These are phyloP conservation scores for Spodoptera picta DNA, from an alignment of 2,888 invertebrate genomes.

Conservation along the genomic window DNA sequence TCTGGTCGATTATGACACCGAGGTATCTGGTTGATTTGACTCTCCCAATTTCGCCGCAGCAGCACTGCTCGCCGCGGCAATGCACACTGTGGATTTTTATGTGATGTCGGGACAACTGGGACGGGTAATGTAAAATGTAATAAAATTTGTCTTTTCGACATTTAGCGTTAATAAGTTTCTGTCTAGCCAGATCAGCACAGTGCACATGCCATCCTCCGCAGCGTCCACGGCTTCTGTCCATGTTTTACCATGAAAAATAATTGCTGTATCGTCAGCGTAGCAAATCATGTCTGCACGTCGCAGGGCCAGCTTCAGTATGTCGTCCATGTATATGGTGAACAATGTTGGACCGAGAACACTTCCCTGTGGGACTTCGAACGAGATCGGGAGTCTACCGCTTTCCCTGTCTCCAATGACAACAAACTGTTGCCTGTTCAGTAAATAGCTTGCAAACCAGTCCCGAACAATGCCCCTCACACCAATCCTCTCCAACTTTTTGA, in stretches of 20 bases:
- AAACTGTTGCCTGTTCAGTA: background rate
- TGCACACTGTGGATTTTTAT: no score
- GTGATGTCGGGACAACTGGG: no score
- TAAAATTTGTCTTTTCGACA: background rate
- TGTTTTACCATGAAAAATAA: background rate
- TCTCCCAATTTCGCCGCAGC: no score
- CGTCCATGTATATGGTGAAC: background rate
- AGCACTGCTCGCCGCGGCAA: no score
- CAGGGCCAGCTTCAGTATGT: background rate
- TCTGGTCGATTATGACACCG: no score
- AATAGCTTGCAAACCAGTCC: background rate
- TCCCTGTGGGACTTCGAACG: background rate
- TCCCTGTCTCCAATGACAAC: background rate
- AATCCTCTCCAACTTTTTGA: no score
- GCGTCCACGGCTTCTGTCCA: background rate
- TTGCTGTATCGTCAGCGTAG: conserved; percentile 1
- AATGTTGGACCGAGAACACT: background rate
- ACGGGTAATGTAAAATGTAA: no score
- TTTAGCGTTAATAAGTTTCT: background rate
- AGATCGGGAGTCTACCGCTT: background rate
- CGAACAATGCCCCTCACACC: background rate
- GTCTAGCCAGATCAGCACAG: background rate
- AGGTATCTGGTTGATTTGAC: no score
- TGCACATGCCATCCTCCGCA: background rate
- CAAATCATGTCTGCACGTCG: background rate